Percentiles rank a stretch among this genome's conserved stretches.
Conservation (phyloP, 2,888 invertebrate species). For the Hypselothyrea guttata region DNA sequence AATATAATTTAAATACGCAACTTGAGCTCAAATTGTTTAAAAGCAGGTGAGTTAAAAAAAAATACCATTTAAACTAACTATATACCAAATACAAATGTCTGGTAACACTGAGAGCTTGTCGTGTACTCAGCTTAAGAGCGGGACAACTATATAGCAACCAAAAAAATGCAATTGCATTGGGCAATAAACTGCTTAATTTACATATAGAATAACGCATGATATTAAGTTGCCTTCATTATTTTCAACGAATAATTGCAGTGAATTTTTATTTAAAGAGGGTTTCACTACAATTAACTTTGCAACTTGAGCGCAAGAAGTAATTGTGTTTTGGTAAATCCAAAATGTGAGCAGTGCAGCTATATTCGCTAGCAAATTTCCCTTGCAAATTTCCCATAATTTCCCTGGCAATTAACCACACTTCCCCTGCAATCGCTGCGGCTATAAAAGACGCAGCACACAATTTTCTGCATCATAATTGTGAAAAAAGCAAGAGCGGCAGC, state of each 20-base stretch:
- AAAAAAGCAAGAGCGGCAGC: constrained; percentile 18
- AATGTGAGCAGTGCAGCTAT: constrained; percentile 12
- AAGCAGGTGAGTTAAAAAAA: constrained; percentile 25
- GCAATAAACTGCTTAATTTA: neutral
- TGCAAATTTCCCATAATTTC: constrained; percentile 11
- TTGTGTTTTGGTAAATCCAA: neutral
- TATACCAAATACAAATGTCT: constrained; percentile 1
- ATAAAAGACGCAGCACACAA: constrained; percentile 24
- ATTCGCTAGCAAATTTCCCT: constrained; percentile 2
- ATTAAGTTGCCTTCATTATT: too few species aligned
- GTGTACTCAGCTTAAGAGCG: neutral
- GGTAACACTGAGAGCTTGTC: too few species aligned
- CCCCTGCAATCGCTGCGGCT: constrained; percentile 26
- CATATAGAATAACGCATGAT: neutral
- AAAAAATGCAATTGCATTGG: constrained; percentile 27
- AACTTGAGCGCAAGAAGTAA: neutral
- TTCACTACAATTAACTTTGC: neutral
- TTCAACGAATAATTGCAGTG: too few species aligned
- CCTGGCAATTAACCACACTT: too few species aligned
- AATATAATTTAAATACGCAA: constrained; percentile 8
- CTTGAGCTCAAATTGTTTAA: constrained; percentile 4
- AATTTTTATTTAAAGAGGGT: neutral
- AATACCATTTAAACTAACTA: too few species aligned
- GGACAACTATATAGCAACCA: constrained; percentile 7
- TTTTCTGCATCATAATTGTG: neutral